These are phyloP conservation scores for Eurytemora carolleeae DNA, from an alignment of 1,140 invertebrate genomes.

Conservation along the genomic window DNA sequence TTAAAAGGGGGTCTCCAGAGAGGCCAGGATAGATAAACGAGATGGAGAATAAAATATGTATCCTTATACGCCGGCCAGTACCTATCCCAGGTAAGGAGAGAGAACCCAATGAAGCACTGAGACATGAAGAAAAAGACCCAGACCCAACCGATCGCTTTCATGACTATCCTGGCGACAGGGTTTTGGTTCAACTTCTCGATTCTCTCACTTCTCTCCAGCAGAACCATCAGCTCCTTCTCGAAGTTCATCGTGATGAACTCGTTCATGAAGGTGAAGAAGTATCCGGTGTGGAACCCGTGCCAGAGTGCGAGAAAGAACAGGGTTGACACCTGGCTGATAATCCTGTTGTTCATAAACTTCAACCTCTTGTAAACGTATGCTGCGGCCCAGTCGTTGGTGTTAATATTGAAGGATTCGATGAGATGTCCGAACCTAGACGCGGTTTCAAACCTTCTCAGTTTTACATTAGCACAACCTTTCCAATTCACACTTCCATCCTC, in stretches of 20 bases:
- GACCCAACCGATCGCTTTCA: slow-evolving; percentile 39
- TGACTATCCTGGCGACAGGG: slow-evolving; percentile 23
- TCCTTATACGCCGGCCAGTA: slow-evolving; percentile 22
- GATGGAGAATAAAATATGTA: slow-evolving; percentile 19
- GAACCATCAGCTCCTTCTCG: slow-evolving; percentile 42
- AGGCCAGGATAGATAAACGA: no score
- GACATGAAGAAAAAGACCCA: slow-evolving; percentile 64
- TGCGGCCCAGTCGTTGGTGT: slow-evolving; percentile 76
- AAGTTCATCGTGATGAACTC: slow-evolving; percentile 71
- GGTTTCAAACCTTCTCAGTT: slow-evolving; percentile 45
- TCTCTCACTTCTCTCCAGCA: slow-evolving; percentile 22
- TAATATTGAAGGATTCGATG: slow-evolving; percentile 72
- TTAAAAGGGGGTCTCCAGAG: no score
- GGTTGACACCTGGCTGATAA: slow-evolving; percentile 58
- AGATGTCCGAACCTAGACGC: slow-evolving; percentile 57
- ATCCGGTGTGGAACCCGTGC: slow-evolving; percentile 78
- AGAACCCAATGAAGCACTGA: slow-evolving; percentile 60
- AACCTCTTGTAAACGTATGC: slow-evolving; percentile 72
- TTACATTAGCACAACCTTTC: slow-evolving; percentile 70
- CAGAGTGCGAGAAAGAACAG: slow-evolving; percentile 70
- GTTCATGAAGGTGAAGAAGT: slow-evolving; percentile 73
- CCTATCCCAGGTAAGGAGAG: slow-evolving; percentile 41
- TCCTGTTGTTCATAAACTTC: slow-evolving; percentile 63
- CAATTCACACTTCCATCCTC: slow-evolving; percentile 37
- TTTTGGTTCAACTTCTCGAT: slow-evolving; percentile 19